These are phyloP conservation scores for Lophura swinhoii DNA, from an alignment of 2,797 vertebrate genomes.

Conservation along the genomic window DNA sequence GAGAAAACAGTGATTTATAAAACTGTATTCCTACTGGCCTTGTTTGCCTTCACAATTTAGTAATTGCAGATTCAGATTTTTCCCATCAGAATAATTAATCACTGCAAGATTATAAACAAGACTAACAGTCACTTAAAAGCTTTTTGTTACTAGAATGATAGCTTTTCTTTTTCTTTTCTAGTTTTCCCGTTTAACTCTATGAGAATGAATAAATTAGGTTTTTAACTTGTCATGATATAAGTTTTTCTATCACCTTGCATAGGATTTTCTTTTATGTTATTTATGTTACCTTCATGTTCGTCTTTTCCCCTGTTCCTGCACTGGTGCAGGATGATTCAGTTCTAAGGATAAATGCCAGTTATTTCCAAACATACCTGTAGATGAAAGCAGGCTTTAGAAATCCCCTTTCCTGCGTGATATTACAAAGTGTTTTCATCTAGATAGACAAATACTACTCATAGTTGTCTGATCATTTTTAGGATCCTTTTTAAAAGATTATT, in stretches of 20 bases:
- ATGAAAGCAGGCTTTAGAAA: background rate
- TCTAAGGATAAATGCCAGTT: background rate
- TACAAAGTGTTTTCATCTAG: background rate
- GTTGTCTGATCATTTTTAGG: background rate
- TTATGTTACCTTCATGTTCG: background rate
- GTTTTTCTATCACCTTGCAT: background rate
- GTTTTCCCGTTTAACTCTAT: background rate
- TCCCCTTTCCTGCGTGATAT: background rate
- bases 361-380: background rate
- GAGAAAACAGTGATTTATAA: background rate
- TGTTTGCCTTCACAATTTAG: background rate
- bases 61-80: background rate
- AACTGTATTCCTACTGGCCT: background rate
- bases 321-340: background rate
- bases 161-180: background rate
- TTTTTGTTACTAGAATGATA: background rate
- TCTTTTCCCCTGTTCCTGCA: background rate
- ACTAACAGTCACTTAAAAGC: background rate
- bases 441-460: background rate
- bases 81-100: background rate
- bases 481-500: background rate
- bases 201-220: background rate
- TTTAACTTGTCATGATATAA: background rate
- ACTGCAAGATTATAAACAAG: background rate
- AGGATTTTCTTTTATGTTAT: background rate